These are phyloP conservation scores for Schizaphis graminum DNA, from an alignment of 2,888 invertebrate species.

Conservation along the genomic window DNA sequence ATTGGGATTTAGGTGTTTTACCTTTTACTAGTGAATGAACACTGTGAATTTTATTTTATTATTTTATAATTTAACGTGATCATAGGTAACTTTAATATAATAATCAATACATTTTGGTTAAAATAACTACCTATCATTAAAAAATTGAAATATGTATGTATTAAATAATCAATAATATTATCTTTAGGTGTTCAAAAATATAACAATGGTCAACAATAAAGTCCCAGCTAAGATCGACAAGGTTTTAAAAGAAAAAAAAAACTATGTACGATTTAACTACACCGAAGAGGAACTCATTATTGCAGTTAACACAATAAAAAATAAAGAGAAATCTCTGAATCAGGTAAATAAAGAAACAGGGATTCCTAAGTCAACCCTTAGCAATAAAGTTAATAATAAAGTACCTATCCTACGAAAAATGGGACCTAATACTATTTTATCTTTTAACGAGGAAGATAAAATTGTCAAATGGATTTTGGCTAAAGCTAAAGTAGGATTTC, in stretches of 20 bases:
- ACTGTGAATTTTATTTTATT: background rate
- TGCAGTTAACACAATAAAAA: background rate
- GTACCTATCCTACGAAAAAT: slow-evolving; percentile 9
- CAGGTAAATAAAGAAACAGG: background rate
- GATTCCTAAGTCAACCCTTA: slow-evolving; percentile 10
- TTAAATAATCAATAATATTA: background rate
- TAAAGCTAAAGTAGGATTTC: background rate
- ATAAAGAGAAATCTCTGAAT: background rate
- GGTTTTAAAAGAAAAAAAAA: background rate
- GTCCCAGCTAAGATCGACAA: background rate
- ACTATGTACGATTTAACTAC: background rate
- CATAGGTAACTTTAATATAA: background rate
- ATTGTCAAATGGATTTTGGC: slow-evolving; percentile 15
- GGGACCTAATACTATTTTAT: slow-evolving; percentile 1
- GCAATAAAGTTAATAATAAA: background rate
- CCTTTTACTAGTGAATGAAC: background rate
- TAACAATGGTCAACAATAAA: background rate
- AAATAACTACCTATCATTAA: background rate
- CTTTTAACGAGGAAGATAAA: background rate
- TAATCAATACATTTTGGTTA: background rate
- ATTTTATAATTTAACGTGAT: background rate
- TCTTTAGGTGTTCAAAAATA: background rate
- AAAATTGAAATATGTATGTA: background rate
- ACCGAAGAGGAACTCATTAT: slow-evolving; percentile 2
- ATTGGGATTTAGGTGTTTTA: background rate